Conservation (phyloP, 2,113 vertebrate species). For the Ailurus styani region DNA sequence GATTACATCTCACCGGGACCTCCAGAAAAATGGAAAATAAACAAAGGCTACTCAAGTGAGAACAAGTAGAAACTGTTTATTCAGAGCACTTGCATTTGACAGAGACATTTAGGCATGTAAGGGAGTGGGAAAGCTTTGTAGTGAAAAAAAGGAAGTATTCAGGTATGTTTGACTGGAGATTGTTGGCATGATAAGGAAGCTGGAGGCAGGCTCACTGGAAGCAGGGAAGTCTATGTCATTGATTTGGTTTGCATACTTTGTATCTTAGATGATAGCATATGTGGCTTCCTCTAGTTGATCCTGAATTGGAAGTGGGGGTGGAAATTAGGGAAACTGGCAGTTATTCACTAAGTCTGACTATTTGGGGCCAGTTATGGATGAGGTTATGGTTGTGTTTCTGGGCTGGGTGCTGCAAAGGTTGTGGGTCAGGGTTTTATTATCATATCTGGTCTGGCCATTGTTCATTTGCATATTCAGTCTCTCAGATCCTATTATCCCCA, state of each 20-base stretch:
- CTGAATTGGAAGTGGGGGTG: neutral
- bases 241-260: neutral
- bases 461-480: neutral
- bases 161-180: neutral
- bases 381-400: neutral
- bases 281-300: neutral
- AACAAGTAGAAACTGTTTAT: neutral
- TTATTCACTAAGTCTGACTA: neutral
- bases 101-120: neutral
- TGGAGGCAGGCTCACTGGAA: neutral
- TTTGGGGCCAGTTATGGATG: neutral
- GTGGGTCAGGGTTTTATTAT: neutral
- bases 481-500: neutral
- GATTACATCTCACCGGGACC: neutral
- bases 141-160: neutral
- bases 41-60: neutral
- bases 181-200: neutral
- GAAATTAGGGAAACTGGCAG: neutral
- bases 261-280: neutral
- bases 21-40: neutral
- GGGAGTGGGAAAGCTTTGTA: neutral
- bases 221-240: neutral
- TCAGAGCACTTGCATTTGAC: neutral
- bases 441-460: too few relatives aligned
- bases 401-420: neutral